These are phyloP conservation scores for Notospermus geniculatus DNA, from an alignment of 1,140 invertebrate species.

Conservation along the genomic window DNA sequence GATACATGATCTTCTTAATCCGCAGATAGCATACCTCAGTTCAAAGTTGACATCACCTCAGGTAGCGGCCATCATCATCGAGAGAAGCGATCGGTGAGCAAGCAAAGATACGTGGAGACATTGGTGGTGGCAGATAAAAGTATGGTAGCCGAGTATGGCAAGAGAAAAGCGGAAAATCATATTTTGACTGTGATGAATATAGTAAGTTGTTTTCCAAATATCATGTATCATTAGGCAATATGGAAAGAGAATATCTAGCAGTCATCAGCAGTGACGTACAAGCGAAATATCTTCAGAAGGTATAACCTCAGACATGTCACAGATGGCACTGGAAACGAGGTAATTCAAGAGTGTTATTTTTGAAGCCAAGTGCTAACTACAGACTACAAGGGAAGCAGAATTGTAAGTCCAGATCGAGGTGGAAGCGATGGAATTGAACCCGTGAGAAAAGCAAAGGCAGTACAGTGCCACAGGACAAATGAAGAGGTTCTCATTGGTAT, in stretches of 20 bases:
- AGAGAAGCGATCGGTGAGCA: conserved; percentile 32
- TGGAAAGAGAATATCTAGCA: background rate
- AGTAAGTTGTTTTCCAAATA: conserved; percentile 59
- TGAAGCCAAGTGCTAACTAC: no score
- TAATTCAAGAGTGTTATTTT: no score
- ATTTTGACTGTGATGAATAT: conserved; percentile 92
- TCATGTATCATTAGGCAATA: background rate
- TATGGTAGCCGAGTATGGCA: conserved; percentile 73
- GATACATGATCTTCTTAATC: no score
- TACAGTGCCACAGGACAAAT: no score
- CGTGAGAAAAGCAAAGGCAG: background rate
- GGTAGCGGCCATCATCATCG: conserved; percentile 14
- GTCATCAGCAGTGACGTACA: background rate
- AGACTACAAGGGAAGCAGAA: no score
- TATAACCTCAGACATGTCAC: no score
- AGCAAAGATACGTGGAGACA: conserved; percentile 73
- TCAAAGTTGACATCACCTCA: background rate
- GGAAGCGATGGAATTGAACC: no score
- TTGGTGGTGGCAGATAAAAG: conserved; percentile 82
- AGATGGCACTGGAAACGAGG: no score
- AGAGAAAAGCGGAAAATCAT: conserved; percentile 65
- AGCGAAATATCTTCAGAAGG: no score
- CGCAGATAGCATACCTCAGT: background rate
- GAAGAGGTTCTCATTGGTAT: no score
- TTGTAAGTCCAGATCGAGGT: no score